Base-by-base conservation (phyloP, 1,140 invertebrate genomes). In the Drosophila sturtevanti region DNA sequence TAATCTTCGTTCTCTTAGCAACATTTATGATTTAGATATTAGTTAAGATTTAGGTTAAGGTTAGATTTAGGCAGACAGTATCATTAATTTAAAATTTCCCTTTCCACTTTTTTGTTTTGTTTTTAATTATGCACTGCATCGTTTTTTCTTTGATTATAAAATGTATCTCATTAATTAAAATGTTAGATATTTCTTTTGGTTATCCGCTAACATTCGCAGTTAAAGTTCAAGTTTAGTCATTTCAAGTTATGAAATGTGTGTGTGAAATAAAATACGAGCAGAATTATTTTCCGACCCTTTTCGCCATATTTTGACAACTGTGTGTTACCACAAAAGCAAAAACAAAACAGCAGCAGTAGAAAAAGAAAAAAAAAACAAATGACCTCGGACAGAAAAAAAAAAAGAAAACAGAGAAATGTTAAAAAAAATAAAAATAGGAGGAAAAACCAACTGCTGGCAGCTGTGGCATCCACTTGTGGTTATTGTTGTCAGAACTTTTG, bases 401-500 rank as follows among this genome's bases (percentile, higher is more conserved):
- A 52, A 21, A 37, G 18, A 58, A 55, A 74, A 55, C 54, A 61
- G 4, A 24, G 4, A 24, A 3, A 4, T 24, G 2, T 24, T 24
- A 3, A 76, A 41, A 60, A 41, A 38, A 60, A 22, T 38, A 16
- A 24, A 21, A 37, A 34, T 31, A 31, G 55, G 12, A 58, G 24
- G 12, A 75, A 76, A 67, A 65, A 73, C 24, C 51, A 52, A 63
- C 68, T 78, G 82, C 66, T 74, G 41, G 41, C 79, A 81, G 79
- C 80, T 74, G 78, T 82, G 82, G 71, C 84, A 87, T 86, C 74
- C 81, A 86, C 81, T 87, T 89, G 82, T 79, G 84, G 84, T 87
- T 86, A 76, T 82, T 86, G 82, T 82, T 86, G 82, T 82, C 76
- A 74, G 76, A 87, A 87, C 82, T 87, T 86, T 87, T 86, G 84